Evolutionary conservation across 1,140 invertebrate species (phyloP).

Genomic region (Berghia stephanieae): DNA sequence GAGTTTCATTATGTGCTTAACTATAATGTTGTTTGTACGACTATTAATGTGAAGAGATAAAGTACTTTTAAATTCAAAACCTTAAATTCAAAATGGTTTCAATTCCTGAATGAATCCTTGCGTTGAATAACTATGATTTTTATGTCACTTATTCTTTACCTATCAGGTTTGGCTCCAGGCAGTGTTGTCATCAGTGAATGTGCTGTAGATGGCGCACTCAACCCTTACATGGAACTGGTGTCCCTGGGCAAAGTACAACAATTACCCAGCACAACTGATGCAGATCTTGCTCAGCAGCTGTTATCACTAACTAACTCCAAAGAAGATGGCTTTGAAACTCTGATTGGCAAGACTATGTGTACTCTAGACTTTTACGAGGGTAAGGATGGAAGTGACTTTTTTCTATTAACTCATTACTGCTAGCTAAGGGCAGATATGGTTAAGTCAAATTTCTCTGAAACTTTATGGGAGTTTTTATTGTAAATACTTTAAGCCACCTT

Average conservation of each 20-base stretch:
- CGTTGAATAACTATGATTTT: background rate
- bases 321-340: conserved; percentile 82
- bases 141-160: conserved; percentile 13
- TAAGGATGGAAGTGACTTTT: conserved; percentile 57
- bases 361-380: conserved; percentile 99
- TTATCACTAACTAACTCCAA: conserved; percentile 69
- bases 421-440: no score
- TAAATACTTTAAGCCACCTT: no score
- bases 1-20: no score
- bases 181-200: conserved; percentile 89
- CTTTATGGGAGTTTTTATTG: no score
- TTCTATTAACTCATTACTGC: no score
- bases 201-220: conserved; percentile 83
- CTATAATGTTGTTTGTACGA: background rate
- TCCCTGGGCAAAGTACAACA: conserved; percentile 89
- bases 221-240: conserved; percentile 76
- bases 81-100: background rate
- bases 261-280: conserved; percentile 85
- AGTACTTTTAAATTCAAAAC: background rate
- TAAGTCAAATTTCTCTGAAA: no score
- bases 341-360: conserved; percentile 95
- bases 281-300: conserved; percentile 82
- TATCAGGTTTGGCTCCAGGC: conserved; percentile 79
- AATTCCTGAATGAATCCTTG: background rate
- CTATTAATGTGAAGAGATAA: no score